Evolutionary conservation across 1,140 invertebrate genomes (phyloP), one percentile per base, ranked within the genome.

Genomic region (Hylaeus anthracinus): DNA sequence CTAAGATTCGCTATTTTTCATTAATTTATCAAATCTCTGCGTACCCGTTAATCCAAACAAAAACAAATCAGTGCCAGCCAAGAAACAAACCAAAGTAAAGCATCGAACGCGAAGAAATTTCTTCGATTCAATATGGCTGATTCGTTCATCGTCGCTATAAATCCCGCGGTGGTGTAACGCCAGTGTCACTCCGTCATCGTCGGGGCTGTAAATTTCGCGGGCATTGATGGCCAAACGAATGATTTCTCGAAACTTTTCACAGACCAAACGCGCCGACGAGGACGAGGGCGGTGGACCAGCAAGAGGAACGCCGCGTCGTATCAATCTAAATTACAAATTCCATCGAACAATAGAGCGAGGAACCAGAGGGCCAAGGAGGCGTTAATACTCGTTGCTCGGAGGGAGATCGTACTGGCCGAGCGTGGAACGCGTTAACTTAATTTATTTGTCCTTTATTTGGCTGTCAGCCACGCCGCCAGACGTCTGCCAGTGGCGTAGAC

Each of bases 371-470:
- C 72, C 69, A 70, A 61, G 56, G 58, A 72, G 76, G 56, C 74
- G 75, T 86, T 86, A 84, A 86, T 81, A 73, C 77, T 56, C 45
- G 60, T 63, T 63, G 64, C 37, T 61, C 39, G 71, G 60, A 78
- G 78, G 39, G 78, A 84, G 83, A 80, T 80, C 81, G 51, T 64
- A 61, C 72, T 72, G 56, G 64, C 48, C 74, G 83, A 71, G 79
- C 55, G 76, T 70, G 70, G 64, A 81, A 78, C 87, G 83, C 89
- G 92, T 93, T 92, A 93, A 93, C 90, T 93, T 92, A 93, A 93
- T 93, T 93, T 92, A 92, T 93, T 93, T 92, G 92, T 90, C 91
- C 90, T 93, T 92, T 93, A 93, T 93, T 92, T 91, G 92, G 88
- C 89, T 91, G 92, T 93, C 92, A 91, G 89, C 78, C 86, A 85